A percentile compares a stretch with the other conserved stretches of the same genome.
Evolutionary conservation across 1,140 invertebrate genomes (phyloP).

Genomic region (Portunus trituberculatus): DNA sequence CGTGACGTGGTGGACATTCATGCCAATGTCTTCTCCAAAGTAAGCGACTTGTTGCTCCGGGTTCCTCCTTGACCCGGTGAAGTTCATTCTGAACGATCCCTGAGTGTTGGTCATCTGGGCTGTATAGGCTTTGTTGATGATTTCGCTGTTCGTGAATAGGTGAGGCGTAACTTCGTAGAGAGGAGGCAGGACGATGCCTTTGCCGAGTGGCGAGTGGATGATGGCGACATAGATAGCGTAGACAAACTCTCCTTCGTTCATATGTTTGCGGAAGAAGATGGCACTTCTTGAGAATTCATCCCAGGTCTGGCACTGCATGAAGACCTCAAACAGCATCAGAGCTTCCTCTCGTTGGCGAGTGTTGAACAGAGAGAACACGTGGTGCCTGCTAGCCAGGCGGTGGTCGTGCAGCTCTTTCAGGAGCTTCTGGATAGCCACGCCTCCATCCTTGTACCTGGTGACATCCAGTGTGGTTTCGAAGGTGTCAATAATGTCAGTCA

Average conservation of each 20-base stretch:
- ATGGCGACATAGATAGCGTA: constrained; percentile 68
- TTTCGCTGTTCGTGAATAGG: constrained; percentile 80
- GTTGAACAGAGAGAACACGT: constrained; percentile 75
- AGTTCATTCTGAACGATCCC: constrained; percentile 67
- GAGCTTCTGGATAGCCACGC: constrained; percentile 42
- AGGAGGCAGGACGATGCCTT: constrained; percentile 82
- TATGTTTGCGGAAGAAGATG: constrained; percentile 61
- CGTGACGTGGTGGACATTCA: constrained; percentile 86
- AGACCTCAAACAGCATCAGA: constrained; percentile 70
- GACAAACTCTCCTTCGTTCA: constrained; percentile 71
- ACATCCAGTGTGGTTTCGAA: constrained; percentile 56
- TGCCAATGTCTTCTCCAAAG: constrained; percentile 85
- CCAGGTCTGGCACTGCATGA: constrained; percentile 70
- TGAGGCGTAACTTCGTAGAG: constrained; percentile 85
- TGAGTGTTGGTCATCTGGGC: constrained; percentile 80
- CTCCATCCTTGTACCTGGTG: constrained; percentile 59
- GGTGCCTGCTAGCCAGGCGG: constrained; percentile 50
- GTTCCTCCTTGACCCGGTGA: constrained; percentile 77
- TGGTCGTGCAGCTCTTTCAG: constrained; percentile 56
- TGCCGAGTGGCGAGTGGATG: constrained; percentile 56
- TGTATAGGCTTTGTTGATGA: constrained; percentile 79
- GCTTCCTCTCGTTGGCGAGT: constrained; percentile 68
- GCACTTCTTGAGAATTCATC: constrained; percentile 33
- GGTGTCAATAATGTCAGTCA: constrained; percentile 15
- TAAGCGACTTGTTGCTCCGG: constrained; percentile 83